Evolutionary conservation across 1,140 invertebrate species (phyloP).

Genomic region (Drosophila jambulina): DNA sequence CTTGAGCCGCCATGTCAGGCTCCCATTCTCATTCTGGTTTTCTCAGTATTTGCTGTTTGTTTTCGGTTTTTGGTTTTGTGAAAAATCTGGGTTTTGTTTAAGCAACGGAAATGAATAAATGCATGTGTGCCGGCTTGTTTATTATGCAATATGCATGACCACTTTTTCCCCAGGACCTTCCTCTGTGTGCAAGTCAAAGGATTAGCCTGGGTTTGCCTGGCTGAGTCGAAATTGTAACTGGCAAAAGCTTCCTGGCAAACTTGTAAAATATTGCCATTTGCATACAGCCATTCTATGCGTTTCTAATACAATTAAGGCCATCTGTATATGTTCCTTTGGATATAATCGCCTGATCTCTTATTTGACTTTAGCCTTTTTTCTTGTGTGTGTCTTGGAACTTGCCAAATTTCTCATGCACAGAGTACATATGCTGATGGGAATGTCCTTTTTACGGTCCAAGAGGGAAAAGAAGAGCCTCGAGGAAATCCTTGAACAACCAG

Average conservation of each 20-base stretch:
- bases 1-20: constrained; percentile 52
- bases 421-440: constrained; percentile 68
- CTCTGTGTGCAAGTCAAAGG: constrained; percentile 22
- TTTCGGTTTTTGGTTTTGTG: constrained; percentile 37
- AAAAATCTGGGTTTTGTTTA: constrained; percentile 36
- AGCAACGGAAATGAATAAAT: constrained; percentile 46
- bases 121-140: constrained; percentile 50
- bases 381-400: constrained; percentile 19
- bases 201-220: constrained; percentile 23
- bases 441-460: constrained; percentile 50
- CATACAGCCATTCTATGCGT: constrained; percentile 20
- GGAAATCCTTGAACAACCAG: constrained; percentile 27
- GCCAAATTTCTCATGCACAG: constrained; percentile 62
- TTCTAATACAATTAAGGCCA: constrained; percentile 62
- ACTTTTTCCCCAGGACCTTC: constrained; percentile 26
- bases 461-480: constrained; percentile 1
- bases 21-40: constrained; percentile 22
- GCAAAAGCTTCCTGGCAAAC: constrained; percentile 20
- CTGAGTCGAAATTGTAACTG: constrained; percentile 27
- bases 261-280: constrained; percentile 58
- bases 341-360: constrained; percentile 35
- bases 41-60: constrained; percentile 53
- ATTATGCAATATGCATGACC: constrained; percentile 75
- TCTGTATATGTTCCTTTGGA: constrained; percentile 23
- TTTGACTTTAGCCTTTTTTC: constrained; percentile 22